These are phyloP conservation scores for Eudiplozoon nipponicum DNA, from an alignment of 2,888 invertebrate species.

Conservation along the genomic window DNA sequence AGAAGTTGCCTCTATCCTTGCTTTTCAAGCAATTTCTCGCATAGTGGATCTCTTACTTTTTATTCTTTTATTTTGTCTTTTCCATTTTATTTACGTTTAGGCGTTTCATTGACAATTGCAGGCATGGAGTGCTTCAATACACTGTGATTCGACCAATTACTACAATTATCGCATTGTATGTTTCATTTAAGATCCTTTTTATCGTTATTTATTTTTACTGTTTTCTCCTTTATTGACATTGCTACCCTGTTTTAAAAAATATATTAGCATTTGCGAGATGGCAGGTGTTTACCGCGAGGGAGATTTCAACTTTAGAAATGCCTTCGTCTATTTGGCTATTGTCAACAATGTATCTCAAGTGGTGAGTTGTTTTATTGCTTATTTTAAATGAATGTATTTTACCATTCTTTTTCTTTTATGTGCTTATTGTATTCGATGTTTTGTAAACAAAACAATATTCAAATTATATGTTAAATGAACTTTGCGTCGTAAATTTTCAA, in stretches of 20 bases:
- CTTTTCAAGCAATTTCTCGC: neutral
- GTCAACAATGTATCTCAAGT: constrained; percentile 67
- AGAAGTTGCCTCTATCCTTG: neutral
- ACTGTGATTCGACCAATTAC: constrained; percentile 60
- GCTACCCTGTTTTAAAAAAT: neutral
- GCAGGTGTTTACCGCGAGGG: constrained; percentile 60
- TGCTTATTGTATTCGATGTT: no score
- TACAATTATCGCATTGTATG: constrained; percentile 56
- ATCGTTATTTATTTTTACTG: neutral
- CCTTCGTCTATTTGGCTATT: constrained; percentile 57
- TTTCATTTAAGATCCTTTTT: constrained; percentile 18
- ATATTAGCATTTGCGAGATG: constrained; percentile 43
- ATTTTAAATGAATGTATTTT: no score
- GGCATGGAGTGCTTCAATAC: constrained; percentile 77
- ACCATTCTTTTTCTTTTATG: no score
- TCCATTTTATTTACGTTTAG: constrained; percentile 28
- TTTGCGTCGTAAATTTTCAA: no score
- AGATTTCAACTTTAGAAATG: constrained; percentile 43
- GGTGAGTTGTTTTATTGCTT: constrained; percentile 29
- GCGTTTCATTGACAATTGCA: constrained; percentile 65
- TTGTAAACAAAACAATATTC: no score
- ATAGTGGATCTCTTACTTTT: neutral
- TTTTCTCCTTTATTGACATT: neutral
- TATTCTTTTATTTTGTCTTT: neutral
- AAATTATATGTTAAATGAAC: no score